These are phyloP conservation scores for Hyposmocoma kahamanoa DNA, from an alignment of 1,140 invertebrate species.

Conservation along the genomic window DNA sequence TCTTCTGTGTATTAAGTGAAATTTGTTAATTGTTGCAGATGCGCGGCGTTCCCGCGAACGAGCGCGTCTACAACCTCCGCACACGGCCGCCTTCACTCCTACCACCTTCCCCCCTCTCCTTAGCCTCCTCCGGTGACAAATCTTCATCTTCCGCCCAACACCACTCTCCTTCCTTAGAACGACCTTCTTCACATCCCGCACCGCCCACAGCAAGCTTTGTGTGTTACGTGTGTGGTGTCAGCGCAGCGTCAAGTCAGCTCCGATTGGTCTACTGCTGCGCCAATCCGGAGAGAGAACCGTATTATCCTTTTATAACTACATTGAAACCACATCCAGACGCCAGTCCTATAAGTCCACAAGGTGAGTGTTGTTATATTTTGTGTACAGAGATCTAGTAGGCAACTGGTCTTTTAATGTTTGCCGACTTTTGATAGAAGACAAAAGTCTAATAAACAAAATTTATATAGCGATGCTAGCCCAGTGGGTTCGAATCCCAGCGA, in stretches of 20 bases:
- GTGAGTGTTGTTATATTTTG: too few species aligned
- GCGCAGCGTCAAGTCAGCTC: conserved; percentile 84
- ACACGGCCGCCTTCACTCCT: conserved; percentile 79
- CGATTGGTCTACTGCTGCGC: conserved; percentile 88
- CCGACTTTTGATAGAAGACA: too few species aligned
- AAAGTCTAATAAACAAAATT: too few species aligned
- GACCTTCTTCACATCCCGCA: conserved; percentile 63
- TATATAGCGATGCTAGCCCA: too few species aligned
- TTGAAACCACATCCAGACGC: conserved; percentile 86
- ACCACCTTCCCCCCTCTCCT: conserved; percentile 62
- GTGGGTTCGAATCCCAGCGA: too few species aligned
- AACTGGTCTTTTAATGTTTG: too few species aligned
- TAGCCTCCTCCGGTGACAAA: conserved; percentile 55
- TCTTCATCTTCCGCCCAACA: conserved; percentile 24
- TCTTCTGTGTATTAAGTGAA: too few species aligned
- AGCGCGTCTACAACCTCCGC: conserved; percentile 85
- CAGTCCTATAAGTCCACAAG: conserved; percentile 80
- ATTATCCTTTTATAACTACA: conserved; percentile 89
- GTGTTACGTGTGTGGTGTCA: conserved; percentile 90
- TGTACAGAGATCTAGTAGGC: too few species aligned
- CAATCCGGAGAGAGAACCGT: conserved; percentile 89
- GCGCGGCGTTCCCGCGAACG: conserved; percentile 81
- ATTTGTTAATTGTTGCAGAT: too few species aligned
- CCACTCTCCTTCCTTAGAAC: conserved; percentile 53
- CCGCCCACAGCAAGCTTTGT: conserved; percentile 80